These are phyloP conservation scores for Eurois occulta DNA, from an alignment of 2,888 invertebrate species.

Conservation along the genomic window DNA sequence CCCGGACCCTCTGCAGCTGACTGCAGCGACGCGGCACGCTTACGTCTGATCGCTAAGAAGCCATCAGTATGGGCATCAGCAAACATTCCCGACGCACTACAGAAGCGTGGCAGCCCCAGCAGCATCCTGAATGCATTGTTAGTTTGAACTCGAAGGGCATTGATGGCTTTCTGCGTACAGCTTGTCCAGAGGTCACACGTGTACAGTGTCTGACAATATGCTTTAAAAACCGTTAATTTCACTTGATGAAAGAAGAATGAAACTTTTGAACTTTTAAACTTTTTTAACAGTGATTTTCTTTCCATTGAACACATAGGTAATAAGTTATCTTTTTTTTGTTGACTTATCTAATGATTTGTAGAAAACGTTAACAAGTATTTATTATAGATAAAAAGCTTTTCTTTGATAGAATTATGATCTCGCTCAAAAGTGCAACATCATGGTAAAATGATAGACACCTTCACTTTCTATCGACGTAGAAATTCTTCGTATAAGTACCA, in stretches of 20 bases:
- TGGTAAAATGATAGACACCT: slow-evolving; percentile 11
- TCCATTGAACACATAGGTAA: neutral
- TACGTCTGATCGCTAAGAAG: no score
- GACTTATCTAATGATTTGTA: slow-evolving; percentile 1
- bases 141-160: no score
- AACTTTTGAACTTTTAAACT: fast-evolving
- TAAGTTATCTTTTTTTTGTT: neutral
- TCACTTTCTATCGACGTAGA: slow-evolving; percentile 46
- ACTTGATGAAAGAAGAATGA: neutral
- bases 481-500: slow-evolving; percentile 13
- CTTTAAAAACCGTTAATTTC: no score
- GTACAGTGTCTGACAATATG: no score
- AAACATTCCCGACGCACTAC: no score
- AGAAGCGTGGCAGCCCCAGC: no score
- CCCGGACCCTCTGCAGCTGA: no score
- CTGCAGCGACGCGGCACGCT: no score
- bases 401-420: slow-evolving; percentile 23
- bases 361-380: slow-evolving; percentile 1
- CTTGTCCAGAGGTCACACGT: no score
- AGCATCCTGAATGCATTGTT: no score
- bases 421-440: slow-evolving; percentile 47
- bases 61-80: no score
- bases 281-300: neutral
- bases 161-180: no score
- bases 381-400: neutral